Percentiles rank a stretch among this genome's conserved stretches.
These are phyloP conservation scores for Meteorus colon DNA, from an alignment of 2,888 invertebrate species.

Conservation along the genomic window DNA sequence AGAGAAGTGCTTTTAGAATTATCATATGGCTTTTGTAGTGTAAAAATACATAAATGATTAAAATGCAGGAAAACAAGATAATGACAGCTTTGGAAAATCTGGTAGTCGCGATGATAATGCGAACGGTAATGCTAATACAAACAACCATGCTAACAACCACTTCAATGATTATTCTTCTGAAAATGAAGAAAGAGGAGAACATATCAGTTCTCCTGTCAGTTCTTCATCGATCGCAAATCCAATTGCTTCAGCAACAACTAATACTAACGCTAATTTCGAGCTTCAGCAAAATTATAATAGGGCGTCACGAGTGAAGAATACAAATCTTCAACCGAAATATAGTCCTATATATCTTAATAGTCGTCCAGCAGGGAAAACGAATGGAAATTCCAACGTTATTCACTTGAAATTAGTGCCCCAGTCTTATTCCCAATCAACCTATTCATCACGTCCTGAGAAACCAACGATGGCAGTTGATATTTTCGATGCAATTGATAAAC, in stretches of 20 bases:
- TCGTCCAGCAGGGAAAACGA: not conserved
- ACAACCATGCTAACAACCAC: not conserved
- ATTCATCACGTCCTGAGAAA: slow-evolving; percentile 4
- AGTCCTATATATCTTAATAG: not conserved
- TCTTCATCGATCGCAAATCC: slow-evolving; percentile 33
- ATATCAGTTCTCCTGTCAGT: not conserved
- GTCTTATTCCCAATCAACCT: not conserved
- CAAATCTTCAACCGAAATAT: not conserved
- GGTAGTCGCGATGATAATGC: not conserved
- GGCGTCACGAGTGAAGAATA: not conserved
- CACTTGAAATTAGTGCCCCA: slow-evolving; percentile 17
- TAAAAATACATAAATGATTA: not conserved
- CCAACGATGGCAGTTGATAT: slow-evolving; percentile 30
- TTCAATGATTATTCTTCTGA: slow-evolving; percentile 16
- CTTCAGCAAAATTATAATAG: not conserved
- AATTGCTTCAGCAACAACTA: slow-evolving; percentile 39
- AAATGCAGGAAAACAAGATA: not conserved
- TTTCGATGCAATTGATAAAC: slow-evolving; percentile 14
- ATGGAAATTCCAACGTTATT: slow-evolving; percentile 13
- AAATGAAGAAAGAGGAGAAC: not conserved
- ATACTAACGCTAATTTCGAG: slow-evolving; percentile 30
- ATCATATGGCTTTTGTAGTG: not conserved
- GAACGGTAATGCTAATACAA: slow-evolving; percentile 41
- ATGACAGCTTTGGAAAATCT: not conserved
- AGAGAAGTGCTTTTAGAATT: not conserved